Evolutionary conservation across 2,797 vertebrate genomes (phyloP).

Genomic region (Neostethus bicornis): DNA sequence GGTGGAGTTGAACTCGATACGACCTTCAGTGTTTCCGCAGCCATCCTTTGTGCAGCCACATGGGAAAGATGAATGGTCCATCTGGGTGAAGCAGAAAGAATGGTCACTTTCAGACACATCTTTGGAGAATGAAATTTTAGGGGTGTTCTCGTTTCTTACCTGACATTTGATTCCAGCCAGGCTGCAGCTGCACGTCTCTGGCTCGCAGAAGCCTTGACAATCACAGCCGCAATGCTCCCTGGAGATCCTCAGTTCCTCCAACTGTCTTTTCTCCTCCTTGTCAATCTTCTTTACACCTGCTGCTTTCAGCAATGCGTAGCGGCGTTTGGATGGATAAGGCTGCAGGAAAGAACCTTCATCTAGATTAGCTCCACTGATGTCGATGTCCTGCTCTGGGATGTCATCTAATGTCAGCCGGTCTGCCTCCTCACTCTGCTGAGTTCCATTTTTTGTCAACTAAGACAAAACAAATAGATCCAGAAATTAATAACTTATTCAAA

Average conservation of each 20-base stretch:
- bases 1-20: constrained; percentile 94
- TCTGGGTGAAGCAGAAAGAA: constrained; percentile 74
- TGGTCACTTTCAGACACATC: background rate
- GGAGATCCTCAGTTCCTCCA: constrained; percentile 89
- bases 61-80: constrained; percentile 96
- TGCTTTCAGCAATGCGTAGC: constrained; percentile 87
- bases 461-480: background rate
- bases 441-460: constrained; percentile 89
- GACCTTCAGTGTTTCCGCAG: constrained; percentile 91
- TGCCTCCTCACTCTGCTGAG: constrained; percentile 84
- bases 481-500: background rate
- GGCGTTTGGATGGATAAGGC: constrained; percentile 88
- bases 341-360: constrained; percentile 90
- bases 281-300: constrained; percentile 93
- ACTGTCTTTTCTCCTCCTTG: constrained; percentile 93
- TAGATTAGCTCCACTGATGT: constrained; percentile 79
- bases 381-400: constrained; percentile 87
- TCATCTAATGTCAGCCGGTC: constrained; percentile 86
- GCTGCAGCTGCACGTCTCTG: constrained; percentile 94
- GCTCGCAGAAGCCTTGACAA: constrained; percentile 94
- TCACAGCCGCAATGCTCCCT: constrained; percentile 94
- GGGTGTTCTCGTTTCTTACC: constrained; percentile 72
- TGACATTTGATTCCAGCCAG: constrained; percentile 97
- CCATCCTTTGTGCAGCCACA: constrained; percentile 94
- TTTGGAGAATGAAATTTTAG: background rate